These are phyloP conservation scores for Toxostoma redivivum DNA, from an alignment of 2,113 vertebrate species.

Conservation along the genomic window DNA sequence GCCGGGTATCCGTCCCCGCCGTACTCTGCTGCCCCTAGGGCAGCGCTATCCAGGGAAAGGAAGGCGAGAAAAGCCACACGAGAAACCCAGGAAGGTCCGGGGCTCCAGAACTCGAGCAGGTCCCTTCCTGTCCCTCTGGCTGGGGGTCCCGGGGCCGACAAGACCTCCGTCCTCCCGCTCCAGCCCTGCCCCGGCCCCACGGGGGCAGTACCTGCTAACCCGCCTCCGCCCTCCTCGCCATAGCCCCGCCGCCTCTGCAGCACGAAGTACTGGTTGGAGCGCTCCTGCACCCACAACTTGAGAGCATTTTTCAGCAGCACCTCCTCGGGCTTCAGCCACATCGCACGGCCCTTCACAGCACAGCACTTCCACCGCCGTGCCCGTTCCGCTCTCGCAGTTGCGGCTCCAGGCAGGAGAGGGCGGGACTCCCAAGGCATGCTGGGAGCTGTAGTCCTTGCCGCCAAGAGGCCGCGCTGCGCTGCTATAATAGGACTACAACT, in stretches of 20 bases:
- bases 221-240: slow-evolving; percentile 88
- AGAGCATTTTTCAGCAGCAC: slow-evolving; percentile 94
- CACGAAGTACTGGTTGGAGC: slow-evolving; percentile 91
- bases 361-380: not conserved
- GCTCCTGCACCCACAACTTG: slow-evolving; percentile 93
- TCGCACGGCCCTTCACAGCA: slow-evolving; percentile 41
- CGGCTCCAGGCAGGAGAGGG: too few relatives aligned
- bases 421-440: not conserved
- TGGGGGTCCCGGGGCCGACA: not conserved
- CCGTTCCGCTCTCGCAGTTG: slow-evolving; percentile 71
- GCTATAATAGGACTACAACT: not conserved
- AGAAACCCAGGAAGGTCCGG: not conserved
- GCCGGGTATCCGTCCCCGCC: not conserved
- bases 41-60: not conserved
- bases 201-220: slow-evolving; percentile 82
- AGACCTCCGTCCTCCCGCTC: not conserved
- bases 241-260: slow-evolving; percentile 91
- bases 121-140: not conserved
- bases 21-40: not conserved
- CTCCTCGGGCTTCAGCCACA: slow-evolving; percentile 97
- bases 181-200: not conserved
- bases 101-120: not conserved
- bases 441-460: slow-evolving; percentile 65
- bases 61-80: fast-evolving
- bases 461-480: not conserved